A percentile compares a stretch with the other conserved stretches of the same genome.
These are phyloP conservation scores for Coracopsis vasa DNA, from an alignment of 2,113 vertebrate genomes.

Conservation along the genomic window DNA sequence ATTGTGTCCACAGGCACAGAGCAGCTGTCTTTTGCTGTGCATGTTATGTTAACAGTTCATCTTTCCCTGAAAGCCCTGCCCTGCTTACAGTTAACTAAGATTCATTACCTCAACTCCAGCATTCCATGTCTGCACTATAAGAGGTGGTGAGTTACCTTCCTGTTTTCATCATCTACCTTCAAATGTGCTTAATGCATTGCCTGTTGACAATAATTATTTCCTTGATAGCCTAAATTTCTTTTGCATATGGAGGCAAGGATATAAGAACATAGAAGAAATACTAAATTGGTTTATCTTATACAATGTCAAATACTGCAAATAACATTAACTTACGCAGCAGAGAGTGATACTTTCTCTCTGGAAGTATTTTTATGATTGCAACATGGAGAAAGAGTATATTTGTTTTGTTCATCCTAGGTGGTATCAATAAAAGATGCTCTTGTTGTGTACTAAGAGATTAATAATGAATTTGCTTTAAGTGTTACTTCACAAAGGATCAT, in stretches of 20 bases:
- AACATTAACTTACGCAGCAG: neutral
- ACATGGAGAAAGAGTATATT: neutral
- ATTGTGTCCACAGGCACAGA: neutral
- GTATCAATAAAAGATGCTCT: neutral
- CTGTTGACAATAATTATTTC: slow-evolving; percentile 1
- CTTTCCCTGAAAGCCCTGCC: neutral
- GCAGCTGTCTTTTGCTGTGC: neutral
- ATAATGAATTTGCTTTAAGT: neutral
- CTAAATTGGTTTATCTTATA: neutral
- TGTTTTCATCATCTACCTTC: neutral
- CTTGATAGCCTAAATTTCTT: neutral
- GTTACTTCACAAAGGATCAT: neutral
- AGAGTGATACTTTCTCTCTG: neutral
- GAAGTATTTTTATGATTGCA: neutral
- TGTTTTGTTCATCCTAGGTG: neutral
- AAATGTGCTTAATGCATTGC: neutral
- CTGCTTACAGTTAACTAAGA: neutral
- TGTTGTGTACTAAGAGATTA: neutral
- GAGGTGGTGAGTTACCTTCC: neutral
- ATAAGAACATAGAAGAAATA: neutral
- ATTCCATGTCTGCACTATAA: neutral
- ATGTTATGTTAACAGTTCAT: neutral
- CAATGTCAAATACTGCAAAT: neutral
- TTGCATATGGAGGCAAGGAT: neutral
- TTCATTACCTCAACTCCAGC: neutral